A percentile compares a stretch with the other conserved stretches of the same genome.
Evolutionary conservation across 1,140 invertebrate genomes (phyloP).

Genomic region (Zeugodacus cucurbitae): DNA sequence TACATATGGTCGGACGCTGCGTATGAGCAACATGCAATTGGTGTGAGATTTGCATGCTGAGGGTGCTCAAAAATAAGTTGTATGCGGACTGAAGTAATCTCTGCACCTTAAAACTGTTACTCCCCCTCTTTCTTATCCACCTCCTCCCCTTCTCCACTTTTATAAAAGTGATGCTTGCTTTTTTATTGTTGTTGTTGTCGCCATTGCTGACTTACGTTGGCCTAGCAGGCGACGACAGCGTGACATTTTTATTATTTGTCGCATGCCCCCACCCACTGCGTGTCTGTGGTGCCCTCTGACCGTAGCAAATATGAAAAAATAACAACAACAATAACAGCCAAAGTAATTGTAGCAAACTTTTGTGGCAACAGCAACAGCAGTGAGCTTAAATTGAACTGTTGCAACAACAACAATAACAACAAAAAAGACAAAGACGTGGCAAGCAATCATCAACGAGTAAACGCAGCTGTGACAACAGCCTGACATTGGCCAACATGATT

Average conservation of each 20-base stretch:
- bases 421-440: not conserved
- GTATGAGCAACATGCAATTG: not conserved
- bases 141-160: not conserved
- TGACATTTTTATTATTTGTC: slow-evolving; percentile 22
- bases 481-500: slow-evolving; percentile 28
- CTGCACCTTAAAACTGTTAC: not conserved
- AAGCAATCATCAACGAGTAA: slow-evolving; percentile 2
- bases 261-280: not conserved
- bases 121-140: not conserved
- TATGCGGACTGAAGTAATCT: not conserved
- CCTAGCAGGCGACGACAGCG: slow-evolving; percentile 26
- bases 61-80: not conserved
- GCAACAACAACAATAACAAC: not conserved
- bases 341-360: not conserved
- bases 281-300: no score
- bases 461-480: slow-evolving; percentile 31
- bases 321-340: not conserved
- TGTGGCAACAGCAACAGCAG: not conserved
- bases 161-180: not conserved
- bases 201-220: not conserved
- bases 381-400: not conserved
- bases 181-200: not conserved
- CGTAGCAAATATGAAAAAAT: not conserved
- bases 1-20: not conserved
- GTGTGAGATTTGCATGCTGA: not conserved